phyloP scores from a whole-genome alignment of 2,888 invertebrate species.

The Chymomyza fuscimana region DNA sequence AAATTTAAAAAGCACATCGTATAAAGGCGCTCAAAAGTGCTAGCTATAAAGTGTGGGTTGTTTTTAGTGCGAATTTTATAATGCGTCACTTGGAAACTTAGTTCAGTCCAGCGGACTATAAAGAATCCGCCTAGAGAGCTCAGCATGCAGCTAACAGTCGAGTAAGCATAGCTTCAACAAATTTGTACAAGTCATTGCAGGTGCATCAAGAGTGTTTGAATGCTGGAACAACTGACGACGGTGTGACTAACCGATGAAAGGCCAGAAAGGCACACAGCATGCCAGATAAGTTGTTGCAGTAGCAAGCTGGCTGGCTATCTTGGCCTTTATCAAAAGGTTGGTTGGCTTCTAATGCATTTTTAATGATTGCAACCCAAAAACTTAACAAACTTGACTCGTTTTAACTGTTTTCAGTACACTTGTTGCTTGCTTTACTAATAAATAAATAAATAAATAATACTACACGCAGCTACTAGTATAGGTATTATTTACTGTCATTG shows the following conservation, averaged over 20 bases:
- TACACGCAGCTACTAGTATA: neutral
- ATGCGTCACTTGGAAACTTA: conserved; percentile 35
- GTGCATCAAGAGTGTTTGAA: conserved; percentile 47
- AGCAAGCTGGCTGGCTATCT: neutral
- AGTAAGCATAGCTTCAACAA: conserved; percentile 22
- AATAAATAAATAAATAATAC: conserved; percentile 6
- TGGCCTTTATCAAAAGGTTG: conserved; percentile 1
- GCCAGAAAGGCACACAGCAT: conserved; percentile 14
- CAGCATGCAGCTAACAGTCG: conserved; percentile 19
- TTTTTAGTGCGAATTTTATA: conserved; percentile 50
- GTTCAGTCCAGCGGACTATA: conserved; percentile 3
- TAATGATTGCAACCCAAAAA: conserved; percentile 46
- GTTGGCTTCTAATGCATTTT: conserved; percentile 59
- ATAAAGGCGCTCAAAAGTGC: conserved; percentile 52
- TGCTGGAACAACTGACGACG: conserved; percentile 23
- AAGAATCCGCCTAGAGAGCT: conserved; percentile 8
- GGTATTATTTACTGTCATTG: conserved; percentile 18
- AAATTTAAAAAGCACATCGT: conserved; percentile 38
- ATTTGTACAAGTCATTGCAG: conserved; percentile 67
- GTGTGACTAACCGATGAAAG: conserved; percentile 30
- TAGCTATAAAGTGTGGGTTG: conserved; percentile 46
- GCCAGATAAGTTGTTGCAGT: neutral
- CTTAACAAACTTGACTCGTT: conserved; percentile 1
- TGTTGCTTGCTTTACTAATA: conserved; percentile 10
- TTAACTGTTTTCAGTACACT: neutral